Conservation (phyloP, 2,888 invertebrate species). For the Drosophila tripunctata region DNA sequence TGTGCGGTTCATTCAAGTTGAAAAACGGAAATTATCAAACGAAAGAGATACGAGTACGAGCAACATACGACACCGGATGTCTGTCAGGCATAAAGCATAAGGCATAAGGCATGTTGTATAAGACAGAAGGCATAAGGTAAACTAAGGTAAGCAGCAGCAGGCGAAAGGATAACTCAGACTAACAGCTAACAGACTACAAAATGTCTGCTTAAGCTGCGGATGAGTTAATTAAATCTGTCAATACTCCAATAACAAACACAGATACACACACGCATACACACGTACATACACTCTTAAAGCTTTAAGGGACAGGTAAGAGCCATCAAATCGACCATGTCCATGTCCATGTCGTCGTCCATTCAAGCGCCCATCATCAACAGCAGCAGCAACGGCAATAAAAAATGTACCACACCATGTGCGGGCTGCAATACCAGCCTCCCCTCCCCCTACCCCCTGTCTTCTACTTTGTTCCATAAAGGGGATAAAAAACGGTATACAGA, state of each 20-base stretch:
- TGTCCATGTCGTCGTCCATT: constrained; percentile 72
- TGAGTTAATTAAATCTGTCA: constrained; percentile 82
- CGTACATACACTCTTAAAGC: constrained; percentile 16
- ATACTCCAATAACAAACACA: constrained; percentile 59
- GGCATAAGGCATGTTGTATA: constrained; percentile 26
- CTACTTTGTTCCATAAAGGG: constrained; percentile 15
- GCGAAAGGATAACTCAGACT: constrained; percentile 55
- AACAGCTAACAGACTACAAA: constrained; percentile 59
- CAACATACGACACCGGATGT: constrained; percentile 77
- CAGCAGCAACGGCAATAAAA: constrained; percentile 63
- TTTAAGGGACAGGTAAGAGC: constrained; percentile 29
- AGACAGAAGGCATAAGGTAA: constrained; percentile 27
- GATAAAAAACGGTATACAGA: constrained; percentile 13
- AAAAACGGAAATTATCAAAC: constrained; percentile 79
- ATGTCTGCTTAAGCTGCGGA: constrained; percentile 77
- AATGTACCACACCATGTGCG: constrained; percentile 71
- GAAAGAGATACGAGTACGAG: constrained; percentile 66
- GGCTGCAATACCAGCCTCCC: constrained; percentile 22
- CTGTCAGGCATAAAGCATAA: constrained; percentile 52
- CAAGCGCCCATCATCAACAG: constrained; percentile 62
- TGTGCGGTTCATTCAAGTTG: constrained; percentile 56
- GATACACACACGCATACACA: constrained; percentile 6
- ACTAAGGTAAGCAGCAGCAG: constrained; percentile 36
- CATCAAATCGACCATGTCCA: constrained; percentile 68
- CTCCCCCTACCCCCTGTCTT: not conserved